Percentiles rank a stretch among this genome's conserved stretches.
Evolutionary conservation across 2,797 vertebrate genomes (phyloP).

Genomic region (Myotis findleyi): DNA sequence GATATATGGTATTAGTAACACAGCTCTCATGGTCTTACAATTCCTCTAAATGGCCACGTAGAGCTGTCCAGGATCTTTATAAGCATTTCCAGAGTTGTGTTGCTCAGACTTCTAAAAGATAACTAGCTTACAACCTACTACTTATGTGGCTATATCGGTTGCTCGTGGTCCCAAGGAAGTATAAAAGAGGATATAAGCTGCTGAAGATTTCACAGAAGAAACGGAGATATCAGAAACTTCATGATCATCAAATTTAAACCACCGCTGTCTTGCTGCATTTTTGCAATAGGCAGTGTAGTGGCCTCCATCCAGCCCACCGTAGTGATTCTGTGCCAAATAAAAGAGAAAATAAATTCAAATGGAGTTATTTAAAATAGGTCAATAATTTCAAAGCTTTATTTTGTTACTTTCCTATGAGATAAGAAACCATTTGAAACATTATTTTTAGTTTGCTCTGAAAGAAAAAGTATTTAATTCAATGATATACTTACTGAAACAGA

Average conservation of each 20-base stretch:
- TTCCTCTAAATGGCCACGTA: not conserved
- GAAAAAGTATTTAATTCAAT: conserved; percentile 12
- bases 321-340: conserved; percentile 93
- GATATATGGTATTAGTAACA: conserved; percentile 67
- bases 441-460: not conserved
- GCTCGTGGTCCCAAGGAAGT: conserved; percentile 91
- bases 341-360: conserved; percentile 18
- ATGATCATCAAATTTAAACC: conserved; percentile 98
- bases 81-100: conserved; percentile 69
- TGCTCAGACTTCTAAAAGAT: conserved; percentile 66
- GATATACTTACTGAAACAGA: conserved; percentile 95
- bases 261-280: conserved; percentile 93
- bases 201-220: conserved; percentile 95
- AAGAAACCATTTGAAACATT: not conserved
- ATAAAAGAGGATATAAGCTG: conserved; percentile 99
- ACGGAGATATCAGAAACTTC: conserved; percentile 96
- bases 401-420: not conserved
- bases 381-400: not conserved
- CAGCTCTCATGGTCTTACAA: conserved; percentile 67
- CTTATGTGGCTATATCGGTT: conserved; percentile 81
- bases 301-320: conserved; percentile 96
- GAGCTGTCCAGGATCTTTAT: conserved; percentile 48
- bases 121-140: conserved; percentile 30
- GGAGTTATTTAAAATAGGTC: not conserved
- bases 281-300: conserved; percentile 99